phyloP scores from a whole-genome alignment of 2,888 invertebrate genomes.

The Fragum sueziense region DNA sequence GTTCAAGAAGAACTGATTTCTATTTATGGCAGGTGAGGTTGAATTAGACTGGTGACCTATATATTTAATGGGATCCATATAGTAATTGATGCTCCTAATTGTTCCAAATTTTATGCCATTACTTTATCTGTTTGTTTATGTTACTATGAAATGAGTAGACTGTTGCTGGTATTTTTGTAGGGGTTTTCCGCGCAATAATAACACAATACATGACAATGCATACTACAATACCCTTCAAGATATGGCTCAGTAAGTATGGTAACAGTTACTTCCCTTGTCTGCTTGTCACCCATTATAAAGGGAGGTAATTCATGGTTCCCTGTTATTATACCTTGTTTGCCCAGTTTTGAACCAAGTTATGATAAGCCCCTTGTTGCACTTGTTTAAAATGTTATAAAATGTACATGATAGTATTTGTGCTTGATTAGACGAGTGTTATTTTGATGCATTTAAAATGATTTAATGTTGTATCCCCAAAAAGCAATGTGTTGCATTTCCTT shows the following conservation, averaged over 20 bases:
- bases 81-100: too few relatives aligned
- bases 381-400: not conserved
- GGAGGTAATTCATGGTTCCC: slow-evolving; percentile 43
- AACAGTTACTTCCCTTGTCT: slow-evolving; percentile 14
- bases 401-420: slow-evolving; percentile 1
- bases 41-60: too few relatives aligned
- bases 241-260: slow-evolving; percentile 84
- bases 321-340: slow-evolving; percentile 2
- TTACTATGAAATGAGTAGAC: too few relatives aligned
- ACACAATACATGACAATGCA: slow-evolving; percentile 77
- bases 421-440: slow-evolving; percentile 1
- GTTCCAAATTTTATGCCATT: too few relatives aligned
- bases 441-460: too few relatives aligned
- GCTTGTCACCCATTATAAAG: not conserved
- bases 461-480: too few relatives aligned
- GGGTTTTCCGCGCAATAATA: slow-evolving; percentile 87
- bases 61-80: too few relatives aligned
- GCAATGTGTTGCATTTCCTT: too few relatives aligned
- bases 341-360: not conserved
- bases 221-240: slow-evolving; percentile 77
- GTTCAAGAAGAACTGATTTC: too few relatives aligned
- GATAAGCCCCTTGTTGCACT: slow-evolving; percentile 13
- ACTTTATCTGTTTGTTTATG: too few relatives aligned
- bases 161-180: slow-evolving; percentile 83
- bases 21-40: too few relatives aligned